Evolutionary conservation across 2,113 vertebrate genomes (phyloP), one percentile per base, ranked within the genome.

Genomic region (Parus major): DNA sequence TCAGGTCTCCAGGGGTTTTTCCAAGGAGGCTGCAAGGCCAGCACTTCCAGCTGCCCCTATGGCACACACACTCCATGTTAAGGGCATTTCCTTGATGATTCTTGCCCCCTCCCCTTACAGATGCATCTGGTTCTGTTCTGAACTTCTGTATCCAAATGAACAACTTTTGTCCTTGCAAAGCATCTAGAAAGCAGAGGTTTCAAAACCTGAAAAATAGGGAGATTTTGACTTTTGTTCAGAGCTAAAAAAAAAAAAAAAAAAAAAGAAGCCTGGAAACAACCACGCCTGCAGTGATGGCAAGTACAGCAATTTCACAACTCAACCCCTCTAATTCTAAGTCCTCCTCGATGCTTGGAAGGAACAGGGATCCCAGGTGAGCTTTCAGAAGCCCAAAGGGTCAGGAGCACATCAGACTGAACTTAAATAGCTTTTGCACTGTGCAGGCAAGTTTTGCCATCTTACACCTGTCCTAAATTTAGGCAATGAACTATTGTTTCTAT

Each of bases 11-110:
- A 25, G n/a, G 57, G 53, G 22, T 18, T 52, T 52, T 66, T 68
- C 70, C 82, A 64, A 64, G 49, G 13, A 92, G 21, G 22, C n/a
- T 76, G 19, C 6, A 59, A 49, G 20, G 20, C 28, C 69, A 39
- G 31, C 0, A 2, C 27, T 76, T 36, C 19, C 47, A 72, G 55
- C n/a, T 80, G 83, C 21, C 36, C 35, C 55, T 39, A 4, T 16
- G 57, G 82, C 31, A 25, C 29, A 36, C 0, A 2, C 3, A 1
- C 31, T 50, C 36, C 35, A 47, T 1, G 7, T 8, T 25, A 77
- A 80, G 12, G 31, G 19, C 39, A 39, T 1, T 4, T 10, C 5
- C 2, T 41, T 46, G 23, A 22, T 28, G 36, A 11, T 35, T 79
- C 66, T 47, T 56, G 6, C 16, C 31, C 27, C 60, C 70, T 79